phyloP scores from a whole-genome alignment of 2,888 invertebrate species.

The Gymnoscelis rufifasciata region DNA sequence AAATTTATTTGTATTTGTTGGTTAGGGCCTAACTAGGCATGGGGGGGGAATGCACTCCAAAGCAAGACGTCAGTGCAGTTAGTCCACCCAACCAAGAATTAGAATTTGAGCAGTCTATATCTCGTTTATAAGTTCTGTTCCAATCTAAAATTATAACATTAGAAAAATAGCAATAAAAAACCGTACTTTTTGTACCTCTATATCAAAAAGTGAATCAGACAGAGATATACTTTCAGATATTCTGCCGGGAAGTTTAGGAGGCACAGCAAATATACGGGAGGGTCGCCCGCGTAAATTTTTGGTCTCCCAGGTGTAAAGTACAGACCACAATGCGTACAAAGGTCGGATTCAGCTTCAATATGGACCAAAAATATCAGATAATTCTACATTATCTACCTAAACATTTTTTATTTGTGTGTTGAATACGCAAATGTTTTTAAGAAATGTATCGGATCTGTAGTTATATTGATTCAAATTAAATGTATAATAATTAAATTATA shows the following conservation, averaged over 20 bases:
- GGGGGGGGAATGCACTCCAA: too few species aligned
- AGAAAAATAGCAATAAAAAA: background rate
- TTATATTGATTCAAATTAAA: too few species aligned
- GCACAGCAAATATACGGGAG: conserved; percentile 14
- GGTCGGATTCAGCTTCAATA: background rate
- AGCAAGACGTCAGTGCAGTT: too few species aligned
- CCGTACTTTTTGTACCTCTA: too few species aligned
- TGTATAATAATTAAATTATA: too few species aligned
- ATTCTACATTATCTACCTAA: background rate
- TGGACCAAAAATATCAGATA: conserved; percentile 1
- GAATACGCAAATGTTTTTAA: background rate
- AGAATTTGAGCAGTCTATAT: too few species aligned
- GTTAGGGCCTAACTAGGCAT: too few species aligned
- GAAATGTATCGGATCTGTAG: too few species aligned
- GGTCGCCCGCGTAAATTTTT: conserved; percentile 15
- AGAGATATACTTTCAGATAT: background rate
- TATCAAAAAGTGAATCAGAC: conserved; percentile 1
- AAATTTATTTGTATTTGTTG: too few species aligned
- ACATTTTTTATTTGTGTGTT: background rate
- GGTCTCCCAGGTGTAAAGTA: conserved; percentile 12
- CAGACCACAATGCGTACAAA: conserved; percentile 6
- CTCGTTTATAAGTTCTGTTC: too few species aligned
- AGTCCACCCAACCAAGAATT: too few species aligned
- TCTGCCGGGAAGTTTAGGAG: conserved; percentile 20
- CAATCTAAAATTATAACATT: too few species aligned